These are phyloP conservation scores for Diabrotica balteata DNA, from an alignment of 2,888 invertebrate genomes.

Conservation along the genomic window DNA sequence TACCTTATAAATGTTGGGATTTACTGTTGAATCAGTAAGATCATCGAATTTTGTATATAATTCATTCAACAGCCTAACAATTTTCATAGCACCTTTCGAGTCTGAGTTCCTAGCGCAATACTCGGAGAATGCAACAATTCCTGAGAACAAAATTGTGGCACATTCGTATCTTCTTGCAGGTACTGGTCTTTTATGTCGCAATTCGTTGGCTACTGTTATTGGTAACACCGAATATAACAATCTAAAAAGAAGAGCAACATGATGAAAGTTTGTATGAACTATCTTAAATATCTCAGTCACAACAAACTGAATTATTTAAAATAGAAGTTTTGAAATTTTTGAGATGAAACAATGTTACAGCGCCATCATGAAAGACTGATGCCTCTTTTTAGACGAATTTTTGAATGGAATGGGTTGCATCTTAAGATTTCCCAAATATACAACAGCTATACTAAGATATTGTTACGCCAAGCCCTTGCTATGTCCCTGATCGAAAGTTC, in stretches of 20 bases:
- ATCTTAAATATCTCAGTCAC: too few species aligned
- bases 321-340: too few species aligned
- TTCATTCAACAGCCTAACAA: slow-evolving; percentile 91
- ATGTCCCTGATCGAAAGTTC: too few species aligned
- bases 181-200: slow-evolving; percentile 90
- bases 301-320: too few species aligned
- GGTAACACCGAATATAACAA: slow-evolving; percentile 93
- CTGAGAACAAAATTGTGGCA: slow-evolving; percentile 93
- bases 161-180: slow-evolving; percentile 87
- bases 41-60: slow-evolving; percentile 94
- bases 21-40: slow-evolving; percentile 88
- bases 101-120: slow-evolving; percentile 92
- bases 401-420: too few species aligned
- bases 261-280: too few species aligned
- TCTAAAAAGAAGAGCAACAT: slow-evolving; percentile 61
- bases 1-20: slow-evolving; percentile 96
- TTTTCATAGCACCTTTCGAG: slow-evolving; percentile 93
- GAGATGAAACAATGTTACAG: too few species aligned
- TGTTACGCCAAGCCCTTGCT: too few species aligned
- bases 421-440: too few species aligned
- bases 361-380: too few species aligned
- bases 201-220: slow-evolving; percentile 92
- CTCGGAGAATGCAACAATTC: slow-evolving; percentile 89
- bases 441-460: too few species aligned
- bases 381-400: too few species aligned